Percentiles rank a stretch among this genome's conserved stretches.
phyloP scores from a whole-genome alignment of 2,797 vertebrate genomes.

The Cossypha niveicapilla region DNA sequence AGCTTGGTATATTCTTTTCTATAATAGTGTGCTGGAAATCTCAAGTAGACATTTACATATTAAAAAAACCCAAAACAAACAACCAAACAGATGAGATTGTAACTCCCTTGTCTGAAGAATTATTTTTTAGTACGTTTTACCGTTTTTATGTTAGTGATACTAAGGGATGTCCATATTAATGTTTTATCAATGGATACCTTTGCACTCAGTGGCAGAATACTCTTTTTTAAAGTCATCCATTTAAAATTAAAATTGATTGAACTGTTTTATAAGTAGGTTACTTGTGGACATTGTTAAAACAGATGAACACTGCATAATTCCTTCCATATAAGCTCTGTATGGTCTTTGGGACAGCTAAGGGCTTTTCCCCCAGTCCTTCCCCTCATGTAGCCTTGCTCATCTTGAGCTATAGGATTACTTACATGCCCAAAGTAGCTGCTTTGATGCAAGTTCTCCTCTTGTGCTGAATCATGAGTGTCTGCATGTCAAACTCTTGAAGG shows the following conservation, averaged over 20 bases:
- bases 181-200: not conserved
- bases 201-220: not conserved
- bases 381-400: not conserved
- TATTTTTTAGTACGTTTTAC: not conserved
- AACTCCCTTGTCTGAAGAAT: not conserved
- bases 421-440: not conserved
- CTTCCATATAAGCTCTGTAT: not conserved
- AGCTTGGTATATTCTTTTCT: not conserved
- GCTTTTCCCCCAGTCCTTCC: not conserved
- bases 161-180: rapidly evolving
- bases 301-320: not conserved
- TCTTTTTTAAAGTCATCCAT: not conserved
- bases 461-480: not conserved
- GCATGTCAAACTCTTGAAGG: not conserved
- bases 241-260: not conserved
- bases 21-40: not conserved
- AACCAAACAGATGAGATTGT: not conserved
- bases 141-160: not conserved
- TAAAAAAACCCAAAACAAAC: rapidly evolving
- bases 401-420: not conserved
- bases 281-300: not conserved
- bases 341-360: not conserved
- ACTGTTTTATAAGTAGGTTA: not conserved
- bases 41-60: not conserved
- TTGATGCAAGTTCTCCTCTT: not conserved